Base-by-base conservation (phyloP, 2,797 vertebrate species). In the Hemitrygon akajei region DNA sequence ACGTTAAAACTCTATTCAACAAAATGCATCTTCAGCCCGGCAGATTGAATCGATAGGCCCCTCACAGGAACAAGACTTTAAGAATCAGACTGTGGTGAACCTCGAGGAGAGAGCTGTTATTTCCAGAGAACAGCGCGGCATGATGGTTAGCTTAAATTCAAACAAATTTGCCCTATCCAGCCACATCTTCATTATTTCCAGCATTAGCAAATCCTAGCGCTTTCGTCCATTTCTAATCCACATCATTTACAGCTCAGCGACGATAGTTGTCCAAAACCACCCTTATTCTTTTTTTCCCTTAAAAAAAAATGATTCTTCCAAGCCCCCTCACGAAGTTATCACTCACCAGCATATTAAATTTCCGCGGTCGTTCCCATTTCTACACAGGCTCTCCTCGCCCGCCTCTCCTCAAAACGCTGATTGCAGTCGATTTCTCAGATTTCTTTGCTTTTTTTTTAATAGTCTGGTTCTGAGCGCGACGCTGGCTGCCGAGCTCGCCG, bases 41-140 rank as follows among this genome's bases (percentile, higher is more conserved):
- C n/a, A 25, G 86, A 89, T 34, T 89, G 56, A 89, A 89, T 69
- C 60, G 86, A 89, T 69, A 89, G 86, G 86, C n/a, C 86, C 60
- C 34, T 66, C 60, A 34, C 76, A 77, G 12, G 76, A 77, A 77
- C n/a, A n/a, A 12, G 76, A 11, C 10, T 77, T n/a, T 30, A 58
- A 87, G 63, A 58, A 34, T 66, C 84, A 66, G 84, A 9, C 30
- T 60, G 27, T 2, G 30, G n/a, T 87, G 7, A 20, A 87, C 84
- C n/a, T 63, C 7, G n/a, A 56, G 30, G 56, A 58, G 0, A 86
- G 25, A 25, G 82, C 22, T 27, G 82, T 25, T 86, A 71, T 27
- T 60, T 86, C 82, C 56, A 86, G 10, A 75, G 73, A 75, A 86
- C 9, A 86, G 56, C 40, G 25, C 30, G 14, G 25, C 56, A 86